phyloP scores from a whole-genome alignment of 2,113 vertebrate species.

The Lagopus leucura region DNA sequence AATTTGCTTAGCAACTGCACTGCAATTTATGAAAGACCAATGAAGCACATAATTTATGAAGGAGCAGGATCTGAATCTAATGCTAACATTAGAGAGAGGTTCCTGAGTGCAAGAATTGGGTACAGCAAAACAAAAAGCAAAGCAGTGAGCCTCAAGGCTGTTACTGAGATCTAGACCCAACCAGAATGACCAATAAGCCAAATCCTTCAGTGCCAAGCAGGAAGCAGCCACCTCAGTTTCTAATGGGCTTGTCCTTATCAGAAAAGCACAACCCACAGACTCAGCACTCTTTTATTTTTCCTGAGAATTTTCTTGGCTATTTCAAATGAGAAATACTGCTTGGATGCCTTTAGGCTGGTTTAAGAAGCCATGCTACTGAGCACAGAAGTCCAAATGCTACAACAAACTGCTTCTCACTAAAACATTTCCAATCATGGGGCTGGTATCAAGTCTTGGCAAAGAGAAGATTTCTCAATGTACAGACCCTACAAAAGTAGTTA shows the following conservation, averaged over 20 bases:
- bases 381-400: not conserved
- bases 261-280: not conserved
- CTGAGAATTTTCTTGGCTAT: not conserved
- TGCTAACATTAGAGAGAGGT: conserved; percentile 22
- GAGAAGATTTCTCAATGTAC: not conserved
- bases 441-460: not conserved
- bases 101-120: not conserved
- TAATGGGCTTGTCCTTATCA: not conserved
- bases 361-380: not conserved
- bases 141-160: not conserved
- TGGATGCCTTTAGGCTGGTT: not conserved
- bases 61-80: conserved; percentile 37
- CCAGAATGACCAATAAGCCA: not conserved
- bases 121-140: conserved; percentile 15
- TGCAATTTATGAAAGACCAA: conserved; percentile 57
- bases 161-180: not conserved
- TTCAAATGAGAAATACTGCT: not conserved
- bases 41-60: conserved; percentile 43
- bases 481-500: not conserved
- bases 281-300: not conserved
- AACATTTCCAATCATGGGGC: not conserved
- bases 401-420: not conserved
- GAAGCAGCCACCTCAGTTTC: not conserved
- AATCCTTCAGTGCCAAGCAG: not conserved
- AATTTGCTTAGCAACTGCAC: conserved; percentile 65